These are phyloP conservation scores for Oxygymnocypris stewartii DNA, from an alignment of 2,113 vertebrate species.

Conservation along the genomic window DNA sequence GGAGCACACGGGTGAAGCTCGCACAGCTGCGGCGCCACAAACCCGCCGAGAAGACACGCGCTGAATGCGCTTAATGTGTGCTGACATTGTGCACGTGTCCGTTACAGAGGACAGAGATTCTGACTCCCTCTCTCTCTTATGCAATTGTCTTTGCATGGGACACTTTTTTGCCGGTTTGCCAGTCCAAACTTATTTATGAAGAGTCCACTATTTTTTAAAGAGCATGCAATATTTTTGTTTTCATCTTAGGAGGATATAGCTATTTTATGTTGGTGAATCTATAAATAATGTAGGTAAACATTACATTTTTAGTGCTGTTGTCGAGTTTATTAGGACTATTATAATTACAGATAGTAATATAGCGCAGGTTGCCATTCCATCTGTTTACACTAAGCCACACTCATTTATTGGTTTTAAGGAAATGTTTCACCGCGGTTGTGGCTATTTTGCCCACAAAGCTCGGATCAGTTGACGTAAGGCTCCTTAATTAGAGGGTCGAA, in stretches of 20 bases:
- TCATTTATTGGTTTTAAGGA: background rate
- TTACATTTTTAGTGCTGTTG: background rate
- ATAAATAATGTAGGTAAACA: background rate
- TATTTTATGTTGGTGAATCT: background rate
- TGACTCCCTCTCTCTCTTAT: background rate
- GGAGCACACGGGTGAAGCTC: conserved; percentile 57
- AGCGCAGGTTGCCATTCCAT: background rate
- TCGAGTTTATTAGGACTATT: background rate
- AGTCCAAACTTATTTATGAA: background rate
- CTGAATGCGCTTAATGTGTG: conserved; percentile 55
- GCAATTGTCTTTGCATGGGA: background rate
- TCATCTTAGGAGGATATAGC: background rate
- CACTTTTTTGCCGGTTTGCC: background rate
- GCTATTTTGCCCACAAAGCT: background rate
- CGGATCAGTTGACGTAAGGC: background rate
- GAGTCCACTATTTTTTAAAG: background rate
- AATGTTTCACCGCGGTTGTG: background rate
- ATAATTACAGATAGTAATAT: background rate
- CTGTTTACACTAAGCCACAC: background rate
- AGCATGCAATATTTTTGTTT: background rate
- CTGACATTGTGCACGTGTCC: conserved; percentile 56
- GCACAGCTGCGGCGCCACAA: conserved; percentile 65
- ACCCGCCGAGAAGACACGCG: conserved; percentile 56
- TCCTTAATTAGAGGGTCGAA: background rate
- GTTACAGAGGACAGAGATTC: conserved; percentile 45